Percentiles rank a stretch among this genome's conserved stretches.
Evolutionary conservation across 2,888 invertebrate genomes (phyloP).

Genomic region (Smittia aterrima): DNA sequence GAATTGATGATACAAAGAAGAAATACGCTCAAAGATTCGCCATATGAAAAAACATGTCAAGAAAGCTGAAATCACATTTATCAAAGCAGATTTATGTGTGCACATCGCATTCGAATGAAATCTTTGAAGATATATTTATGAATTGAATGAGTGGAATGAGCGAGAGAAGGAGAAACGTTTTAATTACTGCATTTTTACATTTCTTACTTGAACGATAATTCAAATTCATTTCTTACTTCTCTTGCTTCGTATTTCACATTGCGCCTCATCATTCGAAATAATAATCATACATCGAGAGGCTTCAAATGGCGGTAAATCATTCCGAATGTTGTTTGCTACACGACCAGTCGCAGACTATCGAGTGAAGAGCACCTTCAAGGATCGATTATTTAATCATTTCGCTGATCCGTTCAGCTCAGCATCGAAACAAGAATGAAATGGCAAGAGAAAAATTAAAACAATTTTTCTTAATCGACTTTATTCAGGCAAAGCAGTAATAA

Average conservation of each 20-base stretch:
- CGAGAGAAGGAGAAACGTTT: background rate
- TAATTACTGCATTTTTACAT: slow-evolving; percentile 32
- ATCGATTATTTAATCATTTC: background rate
- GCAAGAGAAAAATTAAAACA: slow-evolving; percentile 20
- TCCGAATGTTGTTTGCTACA: background rate
- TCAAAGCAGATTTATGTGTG: slow-evolving; percentile 31
- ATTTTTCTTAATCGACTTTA: slow-evolving; percentile 21
- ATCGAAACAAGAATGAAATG: background rate
- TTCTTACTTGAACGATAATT: slow-evolving; percentile 29
- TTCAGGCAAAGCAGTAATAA: slow-evolving; percentile 10
- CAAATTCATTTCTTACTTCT: background rate
- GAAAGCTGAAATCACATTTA: slow-evolving; percentile 33
- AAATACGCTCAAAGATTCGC: background rate
- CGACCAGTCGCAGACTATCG: background rate
- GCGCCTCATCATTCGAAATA: background rate
- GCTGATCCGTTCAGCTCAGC: background rate
- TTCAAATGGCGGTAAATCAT: slow-evolving; percentile 37
- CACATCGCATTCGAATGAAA: slow-evolving; percentile 13
- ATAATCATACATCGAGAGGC: slow-evolving; percentile 19
- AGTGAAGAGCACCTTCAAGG: background rate
- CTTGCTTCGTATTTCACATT: background rate
- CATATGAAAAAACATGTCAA: slow-evolving; percentile 30
- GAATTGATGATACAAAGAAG: background rate
- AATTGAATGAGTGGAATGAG: background rate
- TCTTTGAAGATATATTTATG: background rate